Evolutionary conservation across 2,888 invertebrate species (phyloP), one percentile per base, ranked within the genome.

Genomic region (Clusia tigrina): DNA sequence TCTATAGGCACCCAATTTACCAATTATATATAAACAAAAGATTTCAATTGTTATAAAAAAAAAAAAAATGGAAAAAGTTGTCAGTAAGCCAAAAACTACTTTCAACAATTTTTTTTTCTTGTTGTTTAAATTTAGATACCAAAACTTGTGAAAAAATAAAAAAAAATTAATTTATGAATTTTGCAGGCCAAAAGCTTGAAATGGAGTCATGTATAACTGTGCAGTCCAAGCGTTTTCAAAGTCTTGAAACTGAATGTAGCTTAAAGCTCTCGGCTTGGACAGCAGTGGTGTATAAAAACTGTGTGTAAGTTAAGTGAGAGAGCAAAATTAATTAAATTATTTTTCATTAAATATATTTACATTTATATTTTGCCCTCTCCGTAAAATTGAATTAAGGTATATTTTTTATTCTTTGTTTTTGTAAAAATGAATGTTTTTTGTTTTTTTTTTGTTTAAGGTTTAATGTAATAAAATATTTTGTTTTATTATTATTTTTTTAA

Each of bases 1-100:
- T n/a, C n/a, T 79, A 80, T 79, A 81, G 81, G 81, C 81, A 81
- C 81, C 81, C 74, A 79, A 81, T 81, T 79, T 77, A 79, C 78
- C 78, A 79, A 79, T 78, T 78, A 71, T 78, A 74, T 73, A 58
- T 42, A 32, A 56, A 56, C 32, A 22, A 9, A 48, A 48, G n/a
- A n/a, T n/a, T n/a, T n/a, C n/a, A n/a, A n/a, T n/a, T n/a, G n/a
- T n/a, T n/a, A n/a, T n/a, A n/a, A n/a, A n/a, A n/a, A 52, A 42
- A 56, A 65, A 60, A 63, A 38, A 12, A 63, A 51, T 18, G 54
- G 58, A 54, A 23, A 48, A 59, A 51, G 59, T 69, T 60, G 54
- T 70, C 64, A 53, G 38, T 42, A 54, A 54, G 69, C 68, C 69
- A 66, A 70, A 74, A 72, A 55, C 26, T 58, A 54, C 63, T 32